Evolutionary conservation across 1,140 invertebrate species (phyloP).

Genomic region (Uloborus diversus): DNA sequence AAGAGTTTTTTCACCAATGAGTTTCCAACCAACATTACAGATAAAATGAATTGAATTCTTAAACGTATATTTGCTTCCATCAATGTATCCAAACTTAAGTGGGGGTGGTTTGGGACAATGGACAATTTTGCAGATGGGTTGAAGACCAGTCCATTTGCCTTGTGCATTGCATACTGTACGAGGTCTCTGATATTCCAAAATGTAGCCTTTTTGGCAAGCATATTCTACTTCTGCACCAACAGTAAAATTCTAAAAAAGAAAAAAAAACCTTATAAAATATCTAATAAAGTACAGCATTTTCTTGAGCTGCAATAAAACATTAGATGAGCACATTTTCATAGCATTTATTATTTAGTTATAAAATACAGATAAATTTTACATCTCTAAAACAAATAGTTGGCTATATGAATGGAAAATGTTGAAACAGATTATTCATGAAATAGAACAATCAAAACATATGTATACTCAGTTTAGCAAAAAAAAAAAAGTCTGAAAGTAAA

Average conservation of each 20-base stretch:
- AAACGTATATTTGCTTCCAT: conserved; percentile 86
- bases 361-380: too few relatives aligned
- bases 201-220: conserved; percentile 46
- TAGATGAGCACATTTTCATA: too few relatives aligned
- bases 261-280: too few relatives aligned
- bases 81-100: conserved; percentile 75
- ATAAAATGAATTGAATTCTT: conserved; percentile 86
- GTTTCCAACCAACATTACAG: conserved; percentile 82
- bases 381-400: too few relatives aligned
- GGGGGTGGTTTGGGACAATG: conserved; percentile 33
- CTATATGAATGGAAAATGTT: too few relatives aligned
- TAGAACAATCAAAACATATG: too few relatives aligned
- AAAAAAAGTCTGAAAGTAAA: too few relatives aligned
- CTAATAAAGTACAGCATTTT: too few relatives aligned
- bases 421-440: too few relatives aligned
- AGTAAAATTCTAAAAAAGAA: conserved; percentile 42
- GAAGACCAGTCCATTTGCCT: conserved; percentile 82
- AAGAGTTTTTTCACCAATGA: conserved; percentile 76
- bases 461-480: too few relatives aligned
- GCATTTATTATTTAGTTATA: too few relatives aligned
- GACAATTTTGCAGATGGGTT: conserved; percentile 62
- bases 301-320: too few relatives aligned
- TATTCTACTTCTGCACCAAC: conserved; percentile 36
- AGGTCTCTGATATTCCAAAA: conserved; percentile 27
- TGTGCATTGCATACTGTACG: conserved; percentile 79